Evolutionary conservation across 2,888 invertebrate species (phyloP), one percentile per base, ranked within the genome.

Genomic region (Lepetodrilus schrolli): DNA sequence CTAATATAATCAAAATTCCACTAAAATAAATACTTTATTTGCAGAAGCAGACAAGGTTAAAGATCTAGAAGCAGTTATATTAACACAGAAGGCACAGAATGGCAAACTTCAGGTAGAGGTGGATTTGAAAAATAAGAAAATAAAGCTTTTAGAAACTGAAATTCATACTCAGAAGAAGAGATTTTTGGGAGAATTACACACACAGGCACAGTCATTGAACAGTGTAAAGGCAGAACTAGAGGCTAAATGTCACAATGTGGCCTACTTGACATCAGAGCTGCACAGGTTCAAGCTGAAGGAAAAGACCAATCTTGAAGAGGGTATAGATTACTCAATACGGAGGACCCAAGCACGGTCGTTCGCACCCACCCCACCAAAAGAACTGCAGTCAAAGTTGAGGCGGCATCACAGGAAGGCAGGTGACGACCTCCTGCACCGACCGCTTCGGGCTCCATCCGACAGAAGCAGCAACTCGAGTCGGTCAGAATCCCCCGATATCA

Each of bases 201-300:
- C 37, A n/a, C 71, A 74, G 23, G 66, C 70, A 43, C 78, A 82
- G 71, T 80, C 81, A 49, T 76, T 86, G 26, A 85, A 84, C 51
- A 74, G 79, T 21, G 74, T 87, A 7, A 81, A 82, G 73, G 83
- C 84, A 2, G 87, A 89, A 66, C 76, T 87, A 30, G 87, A 88
- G 43, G 80, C 83, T n/a, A 87, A 88, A 72, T 82, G 85, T 26
- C 84, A 86, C 72, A 86, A 83, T 72, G 84, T 86, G 68, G 88
- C 87, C 3, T 86, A 85, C 70, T 81, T 87, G 30, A 87, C 87
- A 21, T 84, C 86, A 49, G 86, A 88, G 79, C 78, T 87, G 13
- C 83, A 85, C 71, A 84, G 84, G 75, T 74, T 83, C 13, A 87
- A 87, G 74, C 71, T 76, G 21, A 74, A 74, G 65, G 49, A 65